Evolutionary conservation across 1,140 invertebrate genomes (phyloP).

Genomic region (Wiebesia pumilae): DNA sequence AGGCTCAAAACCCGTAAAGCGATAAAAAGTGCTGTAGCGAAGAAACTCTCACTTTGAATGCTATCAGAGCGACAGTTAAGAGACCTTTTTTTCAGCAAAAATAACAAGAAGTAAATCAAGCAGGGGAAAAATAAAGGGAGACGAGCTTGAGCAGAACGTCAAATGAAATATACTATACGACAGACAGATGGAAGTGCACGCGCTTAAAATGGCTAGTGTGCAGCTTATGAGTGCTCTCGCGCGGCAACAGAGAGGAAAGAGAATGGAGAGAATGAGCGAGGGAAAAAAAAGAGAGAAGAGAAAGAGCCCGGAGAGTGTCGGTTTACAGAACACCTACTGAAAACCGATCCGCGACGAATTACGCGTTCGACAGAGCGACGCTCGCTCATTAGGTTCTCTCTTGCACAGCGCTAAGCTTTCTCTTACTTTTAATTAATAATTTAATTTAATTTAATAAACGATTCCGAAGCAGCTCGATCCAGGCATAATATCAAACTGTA

Average conservation of each 20-base stretch:
- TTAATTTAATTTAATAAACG: constrained; percentile 26
- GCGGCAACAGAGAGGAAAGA: constrained; percentile 48
- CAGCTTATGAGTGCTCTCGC: constrained; percentile 40
- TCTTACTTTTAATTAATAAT: constrained; percentile 39
- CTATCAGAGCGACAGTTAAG: constrained; percentile 25
- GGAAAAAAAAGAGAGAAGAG: not conserved
- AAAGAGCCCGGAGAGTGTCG: constrained; percentile 55
- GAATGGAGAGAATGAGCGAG: constrained; percentile 10
- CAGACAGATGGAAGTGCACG: constrained; percentile 43
- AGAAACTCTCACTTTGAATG: constrained; percentile 47
- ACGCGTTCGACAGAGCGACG: constrained; percentile 56
- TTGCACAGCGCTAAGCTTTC: not conserved
- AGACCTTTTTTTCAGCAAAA: constrained; percentile 30
- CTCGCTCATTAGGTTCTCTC: constrained; percentile 39
- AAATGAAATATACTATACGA: constrained; percentile 47
- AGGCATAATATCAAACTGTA: not conserved
- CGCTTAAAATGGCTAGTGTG: constrained; percentile 36
- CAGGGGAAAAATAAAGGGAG: constrained; percentile 17
- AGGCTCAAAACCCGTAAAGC: not conserved
- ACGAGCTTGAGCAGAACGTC: constrained; percentile 35
- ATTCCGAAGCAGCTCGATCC: not conserved
- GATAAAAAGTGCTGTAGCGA: constrained; percentile 14
- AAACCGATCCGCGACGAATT: constrained; percentile 66
- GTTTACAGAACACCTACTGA: constrained; percentile 65
- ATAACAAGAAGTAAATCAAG: constrained; percentile 50